Base-by-base conservation (phyloP, 1,140 invertebrate genomes). In the Spodoptera frugiperda region DNA sequence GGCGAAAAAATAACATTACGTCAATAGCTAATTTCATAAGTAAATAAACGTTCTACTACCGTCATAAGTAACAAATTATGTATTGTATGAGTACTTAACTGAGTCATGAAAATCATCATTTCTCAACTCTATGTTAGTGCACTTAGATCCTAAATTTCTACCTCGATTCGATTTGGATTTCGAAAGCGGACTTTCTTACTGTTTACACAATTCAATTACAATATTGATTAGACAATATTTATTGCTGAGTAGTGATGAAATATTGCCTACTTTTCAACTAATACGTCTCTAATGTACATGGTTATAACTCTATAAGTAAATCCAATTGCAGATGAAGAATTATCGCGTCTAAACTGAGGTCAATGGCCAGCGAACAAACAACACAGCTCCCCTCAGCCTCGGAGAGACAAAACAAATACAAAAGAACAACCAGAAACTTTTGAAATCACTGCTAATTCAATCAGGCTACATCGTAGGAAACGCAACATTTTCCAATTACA, bases 401-500 rank as follows among this genome's bases (percentile, higher is more conserved):
- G 5, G 25, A 17, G 14, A 39, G 3, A 15, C 39, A 11, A 63
- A 63, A 10, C 15, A 17, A 63, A 48, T 25, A 67, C 63, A 67
- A 67, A 25, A 49, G 61, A 48, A 67, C 3, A 44, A 25, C 33
- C 21, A 25, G 0, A 19, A 67, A 17, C 39, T 17, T 19, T 46
- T 46, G 61, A 46, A 65, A 48, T 46, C 17, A 63, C 15, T 48
- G 21, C 63, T 67, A 67, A 67, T n/a, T 67, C 63, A 67, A 67
- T 67, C 63, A 25, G 44, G 44, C 44, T 21, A 49, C 48, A 44
- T 46, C 4, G 17, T 73, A 73, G 44, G 54, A 59, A 59, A 59
- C 55, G 55, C 44, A 61, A 17, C 21, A 57, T 39, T 73, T 48
- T 49, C 54, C 39, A 73, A 73, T 73, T 49, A 73, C 44, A 48